A percentile compares a stretch with the other conserved stretches of the same genome.
phyloP scores from a whole-genome alignment of 2,113 vertebrate species.

The Rana temporaria region DNA sequence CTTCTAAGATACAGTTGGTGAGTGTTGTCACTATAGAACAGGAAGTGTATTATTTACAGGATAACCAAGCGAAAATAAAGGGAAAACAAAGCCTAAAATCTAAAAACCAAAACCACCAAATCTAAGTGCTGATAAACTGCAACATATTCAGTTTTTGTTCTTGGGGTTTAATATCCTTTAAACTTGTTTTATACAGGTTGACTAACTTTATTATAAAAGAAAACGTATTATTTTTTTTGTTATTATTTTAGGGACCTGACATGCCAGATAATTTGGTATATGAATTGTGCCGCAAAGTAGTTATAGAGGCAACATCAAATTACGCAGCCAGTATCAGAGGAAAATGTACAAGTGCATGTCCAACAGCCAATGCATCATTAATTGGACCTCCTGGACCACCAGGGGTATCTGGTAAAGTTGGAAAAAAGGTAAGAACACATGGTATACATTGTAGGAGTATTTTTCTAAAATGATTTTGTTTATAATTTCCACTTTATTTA shows the following conservation, averaged over 20 bases:
- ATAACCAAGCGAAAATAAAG: too few species aligned
- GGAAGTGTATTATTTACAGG: too few species aligned
- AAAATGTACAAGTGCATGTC: constrained; percentile 75
- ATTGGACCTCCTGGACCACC: constrained; percentile 71
- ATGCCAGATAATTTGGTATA: constrained; percentile 76
- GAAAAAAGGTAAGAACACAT: constrained; percentile 66
- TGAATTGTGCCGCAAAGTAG: constrained; percentile 73
- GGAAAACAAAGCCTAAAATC: too few species aligned
- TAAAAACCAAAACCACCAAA: too few species aligned
- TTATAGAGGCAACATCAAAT: constrained; percentile 74
- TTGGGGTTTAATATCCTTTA: neutral
- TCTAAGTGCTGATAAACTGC: neutral
- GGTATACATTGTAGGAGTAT: neutral
- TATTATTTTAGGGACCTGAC: constrained; percentile 69
- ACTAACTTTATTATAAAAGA: neutral
- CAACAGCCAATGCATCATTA: constrained; percentile 72
- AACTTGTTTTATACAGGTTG: too few species aligned
- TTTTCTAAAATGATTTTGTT: too few species aligned
- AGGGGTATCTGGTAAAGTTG: constrained; percentile 64
- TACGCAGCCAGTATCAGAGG: constrained; percentile 72
- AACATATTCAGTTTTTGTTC: neutral
- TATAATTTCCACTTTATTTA: too few species aligned
- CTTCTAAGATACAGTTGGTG: too few species aligned
- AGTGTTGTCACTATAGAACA: too few species aligned
- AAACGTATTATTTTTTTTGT: neutral